Evolutionary conservation across 2,797 vertebrate species (phyloP).

Genomic region (Pseudopleuronectes americanus): DNA sequence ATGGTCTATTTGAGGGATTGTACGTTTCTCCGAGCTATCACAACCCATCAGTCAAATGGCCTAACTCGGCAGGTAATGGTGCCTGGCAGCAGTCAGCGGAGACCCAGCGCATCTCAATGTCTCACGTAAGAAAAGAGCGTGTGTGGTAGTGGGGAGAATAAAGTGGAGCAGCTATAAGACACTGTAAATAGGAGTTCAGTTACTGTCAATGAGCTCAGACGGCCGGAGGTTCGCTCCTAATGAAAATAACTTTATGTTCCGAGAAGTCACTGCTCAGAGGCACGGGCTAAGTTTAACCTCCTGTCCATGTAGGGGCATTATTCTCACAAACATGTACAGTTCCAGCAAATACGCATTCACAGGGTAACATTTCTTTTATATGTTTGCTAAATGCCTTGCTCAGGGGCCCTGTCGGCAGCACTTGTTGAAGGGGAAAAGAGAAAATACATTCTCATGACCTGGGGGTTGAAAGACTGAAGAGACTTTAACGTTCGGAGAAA

Average conservation of each 20-base stretch:
- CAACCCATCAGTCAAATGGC: conserved; percentile 74
- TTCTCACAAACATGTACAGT: not conserved
- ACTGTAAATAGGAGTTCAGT: conserved; percentile 49
- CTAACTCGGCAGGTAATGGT: conserved; percentile 67
- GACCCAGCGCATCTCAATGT: conserved; percentile 46
- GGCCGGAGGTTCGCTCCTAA: conserved; percentile 20
- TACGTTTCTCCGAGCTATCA: conserved; percentile 67
- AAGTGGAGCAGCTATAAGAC: conserved; percentile 34
- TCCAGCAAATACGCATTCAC: not conserved
- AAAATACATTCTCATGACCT: conserved; percentile 21
- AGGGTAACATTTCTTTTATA: too few relatives aligned
- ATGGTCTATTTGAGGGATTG: conserved; percentile 77
- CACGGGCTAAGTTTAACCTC: conserved; percentile 29
- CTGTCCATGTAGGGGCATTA: not conserved
- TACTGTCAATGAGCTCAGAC: conserved; percentile 30
- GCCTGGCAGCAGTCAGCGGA: conserved; percentile 67
- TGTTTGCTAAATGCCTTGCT: not conserved
- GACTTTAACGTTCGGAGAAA: conserved; percentile 30
- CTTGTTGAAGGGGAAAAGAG: conserved; percentile 9
- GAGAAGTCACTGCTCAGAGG: not conserved
- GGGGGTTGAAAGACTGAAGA: conserved; percentile 22
- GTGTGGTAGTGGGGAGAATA: conserved; percentile 11
- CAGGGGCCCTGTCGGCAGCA: conserved; percentile 8
- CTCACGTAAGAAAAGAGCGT: conserved; percentile 32
- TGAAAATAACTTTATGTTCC: not conserved